Conservation (phyloP, 1,140 invertebrate species). For the Colletes gigas region DNA sequence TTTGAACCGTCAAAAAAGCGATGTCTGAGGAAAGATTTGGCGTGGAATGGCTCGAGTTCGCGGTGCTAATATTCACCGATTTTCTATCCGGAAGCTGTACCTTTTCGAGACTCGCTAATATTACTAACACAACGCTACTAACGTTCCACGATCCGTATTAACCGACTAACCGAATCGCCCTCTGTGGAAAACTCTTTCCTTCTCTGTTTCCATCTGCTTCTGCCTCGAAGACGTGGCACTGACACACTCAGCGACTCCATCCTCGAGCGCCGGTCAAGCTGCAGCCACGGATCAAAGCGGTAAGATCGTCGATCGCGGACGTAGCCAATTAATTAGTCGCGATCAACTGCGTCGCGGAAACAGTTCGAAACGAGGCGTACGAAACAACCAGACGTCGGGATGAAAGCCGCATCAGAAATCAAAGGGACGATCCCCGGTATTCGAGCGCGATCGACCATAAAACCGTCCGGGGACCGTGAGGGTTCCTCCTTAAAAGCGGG, state of each 20-base stretch:
- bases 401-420: conserved; percentile 10
- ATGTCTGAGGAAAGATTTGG: no score
- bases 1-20: no score
- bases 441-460: conserved; percentile 47
- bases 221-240: conserved; percentile 71
- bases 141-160: neutral
- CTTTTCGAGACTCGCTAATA: neutral
- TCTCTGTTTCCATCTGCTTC: conserved; percentile 44
- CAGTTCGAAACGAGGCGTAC: neutral
- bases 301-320: conserved; percentile 59
- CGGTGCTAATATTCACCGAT: no score
- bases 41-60: no score
- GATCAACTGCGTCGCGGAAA: no score
- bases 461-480: conserved; percentile 17
- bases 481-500: neutral
- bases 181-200: conserved; percentile 43
- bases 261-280: conserved; percentile 72
- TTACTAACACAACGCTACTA: neutral
- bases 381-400: neutral
- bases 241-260: conserved; percentile 70
- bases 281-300: conserved; percentile 76
- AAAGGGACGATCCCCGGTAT: conserved; percentile 23
- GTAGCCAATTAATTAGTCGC: neutral
- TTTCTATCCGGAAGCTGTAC: no score
- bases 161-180: conserved; percentile 37